Conservation (phyloP, 1,140 invertebrate genomes). For the Heterodera carotae region DNA sequence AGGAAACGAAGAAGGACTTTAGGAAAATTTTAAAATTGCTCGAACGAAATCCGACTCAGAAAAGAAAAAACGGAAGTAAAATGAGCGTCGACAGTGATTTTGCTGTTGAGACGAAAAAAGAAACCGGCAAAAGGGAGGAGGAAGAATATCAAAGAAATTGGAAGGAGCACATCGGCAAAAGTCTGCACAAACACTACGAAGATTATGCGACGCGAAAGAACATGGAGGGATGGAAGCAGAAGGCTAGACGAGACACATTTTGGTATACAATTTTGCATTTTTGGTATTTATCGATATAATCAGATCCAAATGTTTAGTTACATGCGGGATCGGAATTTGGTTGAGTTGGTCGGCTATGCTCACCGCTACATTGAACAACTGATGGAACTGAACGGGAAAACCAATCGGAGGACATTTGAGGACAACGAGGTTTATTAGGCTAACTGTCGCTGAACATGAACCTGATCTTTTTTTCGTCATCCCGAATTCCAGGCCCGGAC, state of each 20-base stretch:
- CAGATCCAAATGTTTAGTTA: neutral
- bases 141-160: neutral
- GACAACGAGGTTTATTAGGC: constrained; percentile 5
- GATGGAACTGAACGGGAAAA: neutral
- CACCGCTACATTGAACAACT: neutral
- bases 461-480: too few species aligned
- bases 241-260: neutral
- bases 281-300: neutral
- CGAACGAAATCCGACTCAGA: neutral
- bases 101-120: too few species aligned
- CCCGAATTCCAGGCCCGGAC: too few species aligned
- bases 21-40: neutral
- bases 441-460: too few species aligned
- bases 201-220: neutral
- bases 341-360: neutral
- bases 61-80: neutral
- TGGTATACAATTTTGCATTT: neutral
- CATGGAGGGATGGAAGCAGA: neutral
- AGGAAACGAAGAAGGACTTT: constrained; percentile 2
- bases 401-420: neutral
- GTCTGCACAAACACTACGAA: neutral
- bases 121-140: neutral
- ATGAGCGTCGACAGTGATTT: too few species aligned
- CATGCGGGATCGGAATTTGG: neutral
- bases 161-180: neutral